A percentile compares a stretch with the other conserved stretches of the same genome.
These are phyloP conservation scores for Diplodus sargus DNA, from an alignment of 2,797 vertebrate species.

Conservation along the genomic window DNA sequence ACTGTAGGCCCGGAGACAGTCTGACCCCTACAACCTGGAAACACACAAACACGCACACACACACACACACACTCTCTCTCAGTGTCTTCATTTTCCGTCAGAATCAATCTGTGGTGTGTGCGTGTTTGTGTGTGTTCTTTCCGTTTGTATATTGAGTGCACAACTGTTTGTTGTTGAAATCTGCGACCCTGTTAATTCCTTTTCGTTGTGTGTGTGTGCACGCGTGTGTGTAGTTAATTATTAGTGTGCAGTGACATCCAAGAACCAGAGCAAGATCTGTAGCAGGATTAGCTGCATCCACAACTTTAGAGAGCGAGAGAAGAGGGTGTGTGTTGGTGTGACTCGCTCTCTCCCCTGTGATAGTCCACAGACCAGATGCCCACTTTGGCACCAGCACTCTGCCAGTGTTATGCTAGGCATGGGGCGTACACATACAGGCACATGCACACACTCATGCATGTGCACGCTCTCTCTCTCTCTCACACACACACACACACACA, in stretches of 20 bases:
- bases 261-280: slow-evolving; percentile 42
- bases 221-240: slow-evolving; percentile 36
- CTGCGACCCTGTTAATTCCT: neutral
- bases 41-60: neutral
- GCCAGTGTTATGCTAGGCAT: slow-evolving; percentile 65
- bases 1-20: slow-evolving; percentile 1
- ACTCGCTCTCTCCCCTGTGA: slow-evolving; percentile 63
- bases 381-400: slow-evolving; percentile 73
- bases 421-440: slow-evolving; percentile 34
- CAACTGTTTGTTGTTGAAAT: slow-evolving; percentile 1
- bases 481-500: slow-evolving; percentile 18
- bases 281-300: slow-evolving; percentile 38
- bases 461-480: slow-evolving; percentile 19
- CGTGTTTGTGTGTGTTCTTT: neutral
- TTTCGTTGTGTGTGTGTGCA: slow-evolving; percentile 21
- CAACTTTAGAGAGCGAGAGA: slow-evolving; percentile 26
- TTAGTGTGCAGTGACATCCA: slow-evolving; percentile 14
- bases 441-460: slow-evolving; percentile 16
- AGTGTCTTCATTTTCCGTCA: too few relatives aligned
- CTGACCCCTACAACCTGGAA: slow-evolving; percentile 47
- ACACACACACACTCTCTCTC: slow-evolving; percentile 3
- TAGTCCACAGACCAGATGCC: slow-evolving; percentile 78
- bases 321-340: slow-evolving; percentile 23
- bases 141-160: slow-evolving; percentile 9
- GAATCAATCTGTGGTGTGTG: neutral